Base-by-base conservation (phyloP, 2,888 invertebrate genomes). In the Pasiphila rectangulata region DNA sequence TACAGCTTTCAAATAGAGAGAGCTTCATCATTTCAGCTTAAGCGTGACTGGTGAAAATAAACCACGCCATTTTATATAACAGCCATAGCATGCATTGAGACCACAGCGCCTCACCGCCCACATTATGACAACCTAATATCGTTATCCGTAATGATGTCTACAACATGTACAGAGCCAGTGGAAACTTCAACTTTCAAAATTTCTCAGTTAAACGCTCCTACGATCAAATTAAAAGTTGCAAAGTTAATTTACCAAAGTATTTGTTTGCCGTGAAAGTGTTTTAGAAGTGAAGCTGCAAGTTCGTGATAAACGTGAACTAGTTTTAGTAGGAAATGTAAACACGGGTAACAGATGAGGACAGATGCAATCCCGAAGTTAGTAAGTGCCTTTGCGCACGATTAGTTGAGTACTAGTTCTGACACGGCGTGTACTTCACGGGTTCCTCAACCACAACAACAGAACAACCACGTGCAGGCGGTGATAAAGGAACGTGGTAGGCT, bases 1-100 rank as follows among this genome's bases (percentile, higher is more conserved):
- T 17, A 12, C 34, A 12, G 19, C 35, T 35, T 35, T 35, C 35
- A 15, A 35, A 20, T 35, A 35, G 13, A 35, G 35, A 35, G 35
- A n/a, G n/a, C n/a, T n/a, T n/a, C n/a, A n/a, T n/a, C n/a, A 17
- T 34, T 34, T 19, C n/a, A 19, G 20, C 20, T 6, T 12, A 21
- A 21, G 13, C 21, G 35, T 35, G 35, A 35, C 35, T 21, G 21
- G 21, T 23, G 23, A 16, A 24, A 23, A 23, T 9, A 16, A 23
- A 36, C 21, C 23, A 17, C 17, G 16, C 5, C 32, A 32, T 16
- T 16, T 32, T 32, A 32, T 10, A 17, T 17, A 32, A 10, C 17
- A 9, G 3, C 25, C 25, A 25, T 12, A 2, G 6, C 25, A 16
- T 9, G 12, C 25, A 25, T 25, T n/a, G 30, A 10, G 16, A 16